Conservation (phyloP, 2,797 vertebrate genomes). For the Onychomys arenicola region DNA sequence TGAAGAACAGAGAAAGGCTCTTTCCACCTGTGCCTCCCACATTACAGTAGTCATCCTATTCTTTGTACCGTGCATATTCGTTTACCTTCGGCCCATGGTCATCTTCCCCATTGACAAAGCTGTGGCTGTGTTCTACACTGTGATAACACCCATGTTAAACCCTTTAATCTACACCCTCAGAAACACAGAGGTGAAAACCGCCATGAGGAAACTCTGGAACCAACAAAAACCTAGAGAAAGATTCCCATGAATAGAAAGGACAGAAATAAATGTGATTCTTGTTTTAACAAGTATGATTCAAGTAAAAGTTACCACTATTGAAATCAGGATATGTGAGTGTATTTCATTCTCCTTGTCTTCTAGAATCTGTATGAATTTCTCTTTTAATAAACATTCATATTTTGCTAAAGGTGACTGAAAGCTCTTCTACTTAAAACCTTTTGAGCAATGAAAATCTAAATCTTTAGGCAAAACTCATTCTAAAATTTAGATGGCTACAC, state of each 20-base stretch:
- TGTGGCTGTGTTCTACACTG: constrained; percentile 67
- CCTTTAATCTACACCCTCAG: constrained; percentile 78
- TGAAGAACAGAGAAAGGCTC: constrained; percentile 52
- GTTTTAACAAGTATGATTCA: background rate
- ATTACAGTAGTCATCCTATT: constrained; percentile 56
- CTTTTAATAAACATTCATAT: background rate
- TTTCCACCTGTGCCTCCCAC: constrained; percentile 80
- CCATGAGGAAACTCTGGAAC: background rate
- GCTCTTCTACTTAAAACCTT: background rate
- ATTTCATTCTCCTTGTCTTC: background rate
- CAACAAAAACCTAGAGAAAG: background rate
- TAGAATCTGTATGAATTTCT: background rate
- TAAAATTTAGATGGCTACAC: background rate
- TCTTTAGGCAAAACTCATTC: background rate
- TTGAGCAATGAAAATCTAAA: background rate
- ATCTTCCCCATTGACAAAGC: constrained; percentile 67
- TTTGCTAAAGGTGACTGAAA: background rate
- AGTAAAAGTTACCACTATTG: background rate
- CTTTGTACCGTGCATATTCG: constrained; percentile 66
- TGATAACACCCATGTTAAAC: constrained; percentile 76
- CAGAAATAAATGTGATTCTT: background rate
- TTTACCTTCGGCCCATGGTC: constrained; percentile 71
- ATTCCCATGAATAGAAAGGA: background rate
- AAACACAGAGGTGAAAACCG: constrained; percentile 72
- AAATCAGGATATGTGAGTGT: background rate